Conservation (phyloP, 2,888 invertebrate species). For the Oscheius onirici region DNA sequence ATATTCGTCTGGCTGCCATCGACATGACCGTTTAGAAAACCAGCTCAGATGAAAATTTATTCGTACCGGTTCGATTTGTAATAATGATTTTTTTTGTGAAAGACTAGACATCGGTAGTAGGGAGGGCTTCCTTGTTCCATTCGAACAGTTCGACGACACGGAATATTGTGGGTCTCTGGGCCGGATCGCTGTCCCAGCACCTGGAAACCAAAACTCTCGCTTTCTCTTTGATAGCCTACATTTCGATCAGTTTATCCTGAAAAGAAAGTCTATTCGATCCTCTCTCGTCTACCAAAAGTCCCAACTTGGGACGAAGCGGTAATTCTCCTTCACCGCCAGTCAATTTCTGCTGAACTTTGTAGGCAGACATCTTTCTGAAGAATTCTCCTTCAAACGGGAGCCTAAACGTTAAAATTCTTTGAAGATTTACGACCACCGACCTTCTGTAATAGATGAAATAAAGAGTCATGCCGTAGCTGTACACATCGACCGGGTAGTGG, state of each 20-base stretch:
- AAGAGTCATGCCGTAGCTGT: slow-evolving; percentile 8
- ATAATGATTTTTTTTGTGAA: background rate
- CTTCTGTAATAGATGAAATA: slow-evolving; percentile 3
- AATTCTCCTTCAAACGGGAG: background rate
- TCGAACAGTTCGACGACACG: background rate
- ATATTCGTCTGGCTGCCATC: slow-evolving; percentile 47
- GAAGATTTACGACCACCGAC: background rate
- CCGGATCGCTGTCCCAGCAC: slow-evolving; percentile 16
- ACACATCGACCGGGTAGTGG: slow-evolving; percentile 2
- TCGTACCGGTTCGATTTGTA: background rate
- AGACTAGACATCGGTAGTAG: background rate
- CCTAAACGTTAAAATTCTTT: no score
- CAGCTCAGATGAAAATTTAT: background rate
- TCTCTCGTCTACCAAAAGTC: no score
- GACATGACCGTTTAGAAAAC: slow-evolving; percentile 28
- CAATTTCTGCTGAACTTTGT: background rate
- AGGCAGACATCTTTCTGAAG: background rate
- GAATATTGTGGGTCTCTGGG: background rate
- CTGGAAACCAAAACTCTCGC: background rate
- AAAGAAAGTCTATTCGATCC: no score
- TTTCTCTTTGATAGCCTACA: background rate
- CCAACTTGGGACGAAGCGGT: background rate
- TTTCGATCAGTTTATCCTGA: background rate
- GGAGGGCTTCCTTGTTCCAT: background rate
- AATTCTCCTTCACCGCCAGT: background rate